Percentiles rank a stretch among this genome's conserved stretches.
These are phyloP conservation scores for Nothocercus julius DNA, from an alignment of 2,113 vertebrate species.

Conservation along the genomic window DNA sequence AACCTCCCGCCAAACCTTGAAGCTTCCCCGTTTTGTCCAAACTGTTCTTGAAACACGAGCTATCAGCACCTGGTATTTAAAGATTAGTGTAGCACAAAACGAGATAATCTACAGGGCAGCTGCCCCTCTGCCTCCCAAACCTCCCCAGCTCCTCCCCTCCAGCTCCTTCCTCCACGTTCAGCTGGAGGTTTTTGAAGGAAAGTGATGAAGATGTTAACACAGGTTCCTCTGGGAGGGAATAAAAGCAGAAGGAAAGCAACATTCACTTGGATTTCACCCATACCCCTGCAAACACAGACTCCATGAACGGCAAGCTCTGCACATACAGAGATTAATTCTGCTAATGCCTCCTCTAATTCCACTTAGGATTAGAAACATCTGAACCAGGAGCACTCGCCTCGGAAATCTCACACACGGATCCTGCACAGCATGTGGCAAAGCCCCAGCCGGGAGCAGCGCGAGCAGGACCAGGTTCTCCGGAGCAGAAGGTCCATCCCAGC, in stretches of 20 bases:
- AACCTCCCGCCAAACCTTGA: neutral
- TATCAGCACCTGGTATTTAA: too few relatives aligned
- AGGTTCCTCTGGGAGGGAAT: neutral
- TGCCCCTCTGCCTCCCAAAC: neutral
- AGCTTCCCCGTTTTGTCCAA: neutral
- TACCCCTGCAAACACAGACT: neutral
- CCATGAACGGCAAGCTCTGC: neutral
- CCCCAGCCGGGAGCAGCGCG: neutral
- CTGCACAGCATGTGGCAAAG: neutral
- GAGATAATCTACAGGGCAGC: neutral
- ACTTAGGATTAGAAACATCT: neutral
- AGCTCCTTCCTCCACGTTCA: neutral
- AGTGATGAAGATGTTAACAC: neutral
- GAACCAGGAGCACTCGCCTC: neutral
- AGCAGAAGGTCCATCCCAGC: neutral
- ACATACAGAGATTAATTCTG: neutral
- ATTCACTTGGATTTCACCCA: neutral
- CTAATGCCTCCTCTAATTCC: neutral
- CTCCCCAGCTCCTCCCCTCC: neutral
- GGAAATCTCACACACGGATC: neutral
- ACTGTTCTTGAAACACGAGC: neutral
- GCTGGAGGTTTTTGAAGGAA: neutral
- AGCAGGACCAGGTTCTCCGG: neutral
- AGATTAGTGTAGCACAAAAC: accelerated
- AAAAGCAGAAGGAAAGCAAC: neutral